Conservation (phyloP, 2,888 invertebrate species). For the Encarsia formosa region DNA sequence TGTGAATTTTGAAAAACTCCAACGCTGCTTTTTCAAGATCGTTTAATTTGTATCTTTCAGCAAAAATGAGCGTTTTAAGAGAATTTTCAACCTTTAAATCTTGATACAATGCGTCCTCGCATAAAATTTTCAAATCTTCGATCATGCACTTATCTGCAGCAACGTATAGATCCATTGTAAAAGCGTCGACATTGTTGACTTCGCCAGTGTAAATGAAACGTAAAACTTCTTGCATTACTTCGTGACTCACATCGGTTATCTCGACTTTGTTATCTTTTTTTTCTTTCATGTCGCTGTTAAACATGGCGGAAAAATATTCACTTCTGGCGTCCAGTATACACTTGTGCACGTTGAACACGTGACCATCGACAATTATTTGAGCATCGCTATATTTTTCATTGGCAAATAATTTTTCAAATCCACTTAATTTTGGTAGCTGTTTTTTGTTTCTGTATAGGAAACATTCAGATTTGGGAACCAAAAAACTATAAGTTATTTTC, state of each 20-base stretch:
- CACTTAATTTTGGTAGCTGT: no score
- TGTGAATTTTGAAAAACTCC: not conserved
- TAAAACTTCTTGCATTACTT: constrained; percentile 91
- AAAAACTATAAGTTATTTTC: no score
- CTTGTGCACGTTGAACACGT: not conserved
- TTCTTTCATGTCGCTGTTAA: constrained; percentile 52
- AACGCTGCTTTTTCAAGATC: not conserved
- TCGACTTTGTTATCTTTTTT: constrained; percentile 89
- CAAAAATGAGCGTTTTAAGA: not conserved
- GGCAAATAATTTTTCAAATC: not conserved
- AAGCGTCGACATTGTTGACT: constrained; percentile 86
- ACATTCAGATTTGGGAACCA: no score
- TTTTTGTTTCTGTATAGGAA: no score
- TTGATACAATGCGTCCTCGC: constrained; percentile 70
- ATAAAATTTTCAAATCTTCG: constrained; percentile 93
- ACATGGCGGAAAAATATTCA: not conserved
- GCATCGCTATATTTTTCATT: not conserved
- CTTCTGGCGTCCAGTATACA: not conserved
- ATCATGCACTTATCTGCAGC: constrained; percentile 83
- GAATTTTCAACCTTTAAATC: not conserved
- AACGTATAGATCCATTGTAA: constrained; percentile 41
- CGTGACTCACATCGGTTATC: constrained; percentile 92
- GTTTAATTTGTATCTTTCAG: not conserved
- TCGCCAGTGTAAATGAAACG: constrained; percentile 95
- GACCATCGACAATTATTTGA: not conserved